phyloP scores from a whole-genome alignment of 37 sponge, comb jelly and placozoan genomes.

The Petrosia ficiformis region DNA sequence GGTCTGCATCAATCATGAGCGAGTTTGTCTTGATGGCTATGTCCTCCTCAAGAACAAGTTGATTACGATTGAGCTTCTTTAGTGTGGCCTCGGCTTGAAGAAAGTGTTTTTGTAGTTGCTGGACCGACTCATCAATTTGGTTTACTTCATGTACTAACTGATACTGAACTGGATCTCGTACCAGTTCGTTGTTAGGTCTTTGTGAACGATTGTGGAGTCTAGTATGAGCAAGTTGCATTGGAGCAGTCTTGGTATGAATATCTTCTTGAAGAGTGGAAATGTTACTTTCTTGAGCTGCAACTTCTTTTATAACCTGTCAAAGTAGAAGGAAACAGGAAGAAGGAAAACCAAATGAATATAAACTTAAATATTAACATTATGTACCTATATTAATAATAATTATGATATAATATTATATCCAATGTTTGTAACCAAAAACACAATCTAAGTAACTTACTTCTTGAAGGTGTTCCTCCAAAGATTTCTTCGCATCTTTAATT shows the following conservation, averaged over 20 bases:
- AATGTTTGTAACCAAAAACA: too few species aligned
- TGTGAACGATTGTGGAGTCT: conserved; percentile 63
- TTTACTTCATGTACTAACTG: conserved; percentile 80
- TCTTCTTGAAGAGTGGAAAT: conserved; percentile 59
- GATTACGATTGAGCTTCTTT: conserved; percentile 73
- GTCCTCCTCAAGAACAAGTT: conserved; percentile 87
- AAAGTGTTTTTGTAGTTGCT: conserved; percentile 55
- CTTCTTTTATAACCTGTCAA: conserved; percentile 60
- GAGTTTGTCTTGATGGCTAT: conserved; percentile 87
- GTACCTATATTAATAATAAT: too few species aligned
- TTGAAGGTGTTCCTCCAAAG: conserved; percentile 71
- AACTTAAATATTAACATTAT: not conserved
- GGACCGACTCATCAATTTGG: conserved; percentile 49
- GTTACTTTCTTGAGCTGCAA: conserved; percentile 71
- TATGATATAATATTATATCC: too few species aligned
- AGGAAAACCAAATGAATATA: not conserved
- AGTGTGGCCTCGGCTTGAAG: conserved; percentile 66
- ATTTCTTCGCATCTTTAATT: conserved; percentile 68
- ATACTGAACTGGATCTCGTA: conserved; percentile 90
- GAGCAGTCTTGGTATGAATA: conserved; percentile 64
- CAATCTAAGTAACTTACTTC: conserved; percentile 32
- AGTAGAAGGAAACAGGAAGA: not conserved
- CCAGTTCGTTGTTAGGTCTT: conserved; percentile 87
- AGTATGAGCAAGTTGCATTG: conserved; percentile 84
- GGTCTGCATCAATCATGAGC: conserved; percentile 76